Percentiles rank a stretch among this genome's conserved stretches.
Evolutionary conservation across 2,113 vertebrate genomes (phyloP).

Genomic region (Chunga burmeisteri): DNA sequence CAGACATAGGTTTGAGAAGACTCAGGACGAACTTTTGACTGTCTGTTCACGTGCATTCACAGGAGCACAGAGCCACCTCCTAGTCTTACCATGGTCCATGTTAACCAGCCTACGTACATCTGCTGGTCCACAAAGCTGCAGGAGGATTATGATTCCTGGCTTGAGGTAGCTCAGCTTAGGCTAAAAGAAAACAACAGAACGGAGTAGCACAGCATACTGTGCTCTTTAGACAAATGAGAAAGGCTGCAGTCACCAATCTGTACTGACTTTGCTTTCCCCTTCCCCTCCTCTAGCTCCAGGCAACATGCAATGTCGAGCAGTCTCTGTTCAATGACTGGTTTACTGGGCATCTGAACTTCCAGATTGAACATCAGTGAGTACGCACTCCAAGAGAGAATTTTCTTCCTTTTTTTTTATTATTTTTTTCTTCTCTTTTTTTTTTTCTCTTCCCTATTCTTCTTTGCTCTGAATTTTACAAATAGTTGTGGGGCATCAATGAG

Average conservation of each 20-base stretch:
- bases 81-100: neutral
- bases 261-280: neutral
- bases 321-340: conserved; percentile 81
- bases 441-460: neutral
- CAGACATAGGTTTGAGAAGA: neutral
- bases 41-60: neutral
- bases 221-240: neutral
- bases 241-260: neutral
- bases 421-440: rapidly evolving
- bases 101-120: neutral
- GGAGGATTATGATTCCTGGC: neutral
- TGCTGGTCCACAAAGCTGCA: neutral
- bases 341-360: conserved; percentile 80
- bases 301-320: conserved; percentile 74
- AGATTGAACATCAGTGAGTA: conserved; percentile 82
- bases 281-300: conserved; percentile 35
- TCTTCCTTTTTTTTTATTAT: neutral
- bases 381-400: neutral
- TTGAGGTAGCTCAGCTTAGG: neutral
- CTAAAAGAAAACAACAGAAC: neutral
- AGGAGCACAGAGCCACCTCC: neutral
- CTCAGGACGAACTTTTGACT: neutral
- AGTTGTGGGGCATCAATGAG: neutral
- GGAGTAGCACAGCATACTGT: neutral
- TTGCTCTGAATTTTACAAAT: neutral